Evolutionary conservation across 35 echinoderm and acorn worm genomes (phyloP), one percentile per base, ranked within the genome.

Genomic region (Patiria miniata): DNA sequence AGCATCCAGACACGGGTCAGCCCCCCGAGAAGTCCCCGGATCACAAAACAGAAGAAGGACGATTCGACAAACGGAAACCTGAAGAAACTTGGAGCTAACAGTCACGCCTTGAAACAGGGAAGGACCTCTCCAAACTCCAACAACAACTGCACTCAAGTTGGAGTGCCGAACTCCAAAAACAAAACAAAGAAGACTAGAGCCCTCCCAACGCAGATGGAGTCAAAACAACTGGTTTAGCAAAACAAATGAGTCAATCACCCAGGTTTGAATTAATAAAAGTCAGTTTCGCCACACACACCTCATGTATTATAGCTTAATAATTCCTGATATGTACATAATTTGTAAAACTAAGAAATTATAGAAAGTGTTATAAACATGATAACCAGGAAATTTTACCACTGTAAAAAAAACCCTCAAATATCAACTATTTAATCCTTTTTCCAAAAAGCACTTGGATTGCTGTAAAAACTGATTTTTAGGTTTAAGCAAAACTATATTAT

Each of bases 61-160:
- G 65, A 73, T 34, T 73, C 65, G 26, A 23, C 65, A 0, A 73
- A 73, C n/a, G 65, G 65, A 18, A 73, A 73, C 65, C 26, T 73
- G 21, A 73, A 73, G 29, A 73, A 73, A 30, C 65, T 15, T 14
- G 10, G 26, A 14, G 65, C 65, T 0, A 47, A 47, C 42, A 47
- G 42, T 12, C 42, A 47, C 42, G 12, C 4, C 42, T 47, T 12
- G 4, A 73, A 30, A 30, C 65, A 73, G 65, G 65, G 65, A 36
- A 73, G 65, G 34, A 26, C 34, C 12, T 73, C 65, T 14, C 65
- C 65, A 3, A 73, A 73, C 65, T 0, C 65, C 2, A 73, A 73
- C 65, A 73, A 73, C 29, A 73, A 73, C 34, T 32, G 26, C 65
- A 36, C 3, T 73, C 26, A 15, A 34, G 65, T 26, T 36, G 23